Conservation (phyloP, 2,797 vertebrate species). For the Emydoidea blandingii region DNA sequence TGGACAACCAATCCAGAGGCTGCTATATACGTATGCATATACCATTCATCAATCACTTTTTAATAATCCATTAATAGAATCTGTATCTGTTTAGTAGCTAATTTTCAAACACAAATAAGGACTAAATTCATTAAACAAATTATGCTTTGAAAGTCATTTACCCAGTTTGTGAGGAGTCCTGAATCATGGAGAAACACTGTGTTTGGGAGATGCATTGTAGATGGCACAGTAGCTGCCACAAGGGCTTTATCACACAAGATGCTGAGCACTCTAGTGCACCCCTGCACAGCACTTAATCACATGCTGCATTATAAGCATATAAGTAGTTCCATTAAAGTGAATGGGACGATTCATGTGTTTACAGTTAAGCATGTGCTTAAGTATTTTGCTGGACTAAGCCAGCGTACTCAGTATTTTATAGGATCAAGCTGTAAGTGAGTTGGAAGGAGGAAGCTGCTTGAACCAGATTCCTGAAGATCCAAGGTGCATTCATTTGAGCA, state of each 20-base stretch:
- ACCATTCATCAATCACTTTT: neutral
- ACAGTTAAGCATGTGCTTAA: neutral
- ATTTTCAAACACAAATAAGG: neutral
- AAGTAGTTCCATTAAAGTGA: neutral
- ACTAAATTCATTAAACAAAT: neutral
- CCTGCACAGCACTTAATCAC: neutral
- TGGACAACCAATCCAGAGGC: neutral
- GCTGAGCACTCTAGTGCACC: neutral
- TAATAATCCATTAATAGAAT: neutral
- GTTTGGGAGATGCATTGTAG: neutral
- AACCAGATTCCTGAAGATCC: neutral
- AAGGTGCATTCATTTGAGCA: neutral
- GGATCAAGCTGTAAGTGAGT: neutral
- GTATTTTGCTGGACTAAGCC: neutral
- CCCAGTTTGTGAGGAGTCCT: neutral
- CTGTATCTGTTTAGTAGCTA: neutral
- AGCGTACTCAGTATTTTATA: neutral
- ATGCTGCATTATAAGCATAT: neutral
- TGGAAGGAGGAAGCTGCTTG: rapidly evolving
- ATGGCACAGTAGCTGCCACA: neutral
- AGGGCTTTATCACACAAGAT: neutral
- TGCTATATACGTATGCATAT: too few relatives aligned
- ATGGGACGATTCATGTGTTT: neutral
- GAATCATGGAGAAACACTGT: neutral
- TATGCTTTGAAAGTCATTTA: neutral